phyloP scores from a whole-genome alignment of 1,140 invertebrate genomes.

The Fopius arisanus region DNA sequence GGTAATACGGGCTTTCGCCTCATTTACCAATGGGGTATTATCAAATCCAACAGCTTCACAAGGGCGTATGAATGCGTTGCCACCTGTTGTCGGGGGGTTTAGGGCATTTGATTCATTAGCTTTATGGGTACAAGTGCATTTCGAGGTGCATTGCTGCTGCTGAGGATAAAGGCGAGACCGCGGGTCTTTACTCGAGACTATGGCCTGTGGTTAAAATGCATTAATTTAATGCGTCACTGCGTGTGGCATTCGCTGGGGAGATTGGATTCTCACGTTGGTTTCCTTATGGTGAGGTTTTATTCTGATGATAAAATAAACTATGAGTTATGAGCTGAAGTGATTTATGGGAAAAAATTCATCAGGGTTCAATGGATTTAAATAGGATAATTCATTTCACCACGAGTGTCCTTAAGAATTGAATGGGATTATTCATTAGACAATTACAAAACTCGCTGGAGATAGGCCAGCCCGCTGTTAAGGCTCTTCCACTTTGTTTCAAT shows the following conservation, averaged over 20 bases:
- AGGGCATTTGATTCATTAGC: neutral
- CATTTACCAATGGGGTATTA: neutral
- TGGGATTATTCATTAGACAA: too few species aligned
- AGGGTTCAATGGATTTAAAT: too few species aligned
- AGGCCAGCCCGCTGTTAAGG: neutral
- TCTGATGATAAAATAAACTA: neutral
- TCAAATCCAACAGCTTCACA: neutral
- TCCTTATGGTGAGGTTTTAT: neutral
- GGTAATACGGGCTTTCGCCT: neutral
- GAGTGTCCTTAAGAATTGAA: too few species aligned
- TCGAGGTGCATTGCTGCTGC: neutral
- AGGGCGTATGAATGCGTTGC: neutral
- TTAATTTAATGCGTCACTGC: neutral
- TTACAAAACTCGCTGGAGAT: too few species aligned
- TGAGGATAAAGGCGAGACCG: neutral
- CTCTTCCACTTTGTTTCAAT: neutral
- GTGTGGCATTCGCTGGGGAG: neutral
- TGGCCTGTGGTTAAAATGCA: neutral
- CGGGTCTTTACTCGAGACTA: neutral
- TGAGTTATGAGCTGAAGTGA: neutral
- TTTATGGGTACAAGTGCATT: neutral
- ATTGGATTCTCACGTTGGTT: neutral
- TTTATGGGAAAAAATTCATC: neutral
- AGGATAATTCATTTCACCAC: too few species aligned
- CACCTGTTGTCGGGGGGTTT: neutral